These are phyloP conservation scores for Rattus rattus DNA, from an alignment of 2,113 vertebrate species.

Conservation along the genomic window DNA sequence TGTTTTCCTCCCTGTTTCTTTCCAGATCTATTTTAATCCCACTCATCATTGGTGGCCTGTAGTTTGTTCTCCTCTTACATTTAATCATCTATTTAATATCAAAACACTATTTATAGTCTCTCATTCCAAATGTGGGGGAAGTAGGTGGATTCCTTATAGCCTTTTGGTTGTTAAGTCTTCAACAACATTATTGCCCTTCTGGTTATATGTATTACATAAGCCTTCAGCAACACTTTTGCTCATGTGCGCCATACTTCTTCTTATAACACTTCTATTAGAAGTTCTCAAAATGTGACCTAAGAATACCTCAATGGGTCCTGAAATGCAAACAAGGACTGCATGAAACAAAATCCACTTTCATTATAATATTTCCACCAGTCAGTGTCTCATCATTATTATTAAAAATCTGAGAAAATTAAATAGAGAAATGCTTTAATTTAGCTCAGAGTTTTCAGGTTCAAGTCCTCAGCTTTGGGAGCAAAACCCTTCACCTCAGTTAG, in stretches of 20 bases:
- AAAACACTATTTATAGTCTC: not conserved
- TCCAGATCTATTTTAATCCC: not conserved
- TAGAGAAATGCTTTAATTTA: not conserved
- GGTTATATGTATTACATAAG: not conserved
- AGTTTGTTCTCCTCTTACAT: not conserved
- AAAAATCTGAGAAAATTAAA: not conserved
- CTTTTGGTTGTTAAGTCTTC: not conserved
- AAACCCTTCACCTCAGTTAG: not conserved
- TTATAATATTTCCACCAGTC: not conserved
- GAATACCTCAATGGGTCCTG: not conserved
- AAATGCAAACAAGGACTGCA: not conserved
- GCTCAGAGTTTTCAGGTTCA: not conserved
- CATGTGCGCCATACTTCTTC: not conserved
- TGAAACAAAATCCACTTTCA: not conserved
- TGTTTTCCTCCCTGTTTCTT: not conserved
- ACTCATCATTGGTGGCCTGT: not conserved
- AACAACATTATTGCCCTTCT: not conserved
- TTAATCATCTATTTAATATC: constrained; percentile 2
- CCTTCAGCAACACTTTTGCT: not conserved
- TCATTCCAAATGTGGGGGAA: not conserved
- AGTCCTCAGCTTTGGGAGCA: not conserved
- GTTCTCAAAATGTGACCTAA: not conserved
- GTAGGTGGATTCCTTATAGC: not conserved
- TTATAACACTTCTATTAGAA: not conserved
- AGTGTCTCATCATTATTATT: not conserved